Percentiles rank a stretch among this genome's conserved stretches.
Evolutionary conservation across 2,113 vertebrate species (phyloP).

Genomic region (Rallus limicola): DNA sequence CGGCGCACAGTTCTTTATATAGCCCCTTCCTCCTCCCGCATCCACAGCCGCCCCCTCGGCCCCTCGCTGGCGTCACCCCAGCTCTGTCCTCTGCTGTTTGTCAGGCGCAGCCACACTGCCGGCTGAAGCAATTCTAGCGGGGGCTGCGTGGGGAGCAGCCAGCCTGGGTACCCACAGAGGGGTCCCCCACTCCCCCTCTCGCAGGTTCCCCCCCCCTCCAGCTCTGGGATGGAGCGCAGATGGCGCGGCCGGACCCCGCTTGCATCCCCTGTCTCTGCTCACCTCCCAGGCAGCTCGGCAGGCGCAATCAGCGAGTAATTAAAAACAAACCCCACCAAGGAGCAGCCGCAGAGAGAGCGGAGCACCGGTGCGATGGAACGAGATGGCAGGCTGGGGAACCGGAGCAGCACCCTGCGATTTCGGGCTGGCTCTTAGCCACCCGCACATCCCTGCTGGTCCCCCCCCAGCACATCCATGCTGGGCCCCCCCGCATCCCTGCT

Average conservation of each 20-base stretch:
- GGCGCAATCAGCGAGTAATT: background rate
- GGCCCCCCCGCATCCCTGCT: too few species aligned
- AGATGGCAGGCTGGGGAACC: background rate
- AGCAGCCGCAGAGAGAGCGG: background rate
- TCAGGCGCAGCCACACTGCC: background rate
- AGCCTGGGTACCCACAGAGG: background rate
- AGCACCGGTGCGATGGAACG: accelerated
- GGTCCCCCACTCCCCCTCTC: background rate
- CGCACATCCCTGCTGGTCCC: background rate
- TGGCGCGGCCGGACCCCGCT: accelerated
- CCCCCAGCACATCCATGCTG: too few species aligned
- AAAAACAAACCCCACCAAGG: too few species aligned
- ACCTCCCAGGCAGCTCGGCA: background rate
- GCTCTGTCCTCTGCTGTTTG: background rate
- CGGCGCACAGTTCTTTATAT: background rate
- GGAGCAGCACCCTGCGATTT: background rate
- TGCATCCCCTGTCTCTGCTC: background rate
- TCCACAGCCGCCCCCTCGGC: background rate
- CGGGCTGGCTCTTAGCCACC: background rate
- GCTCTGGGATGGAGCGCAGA: background rate
- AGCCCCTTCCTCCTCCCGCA: background rate
- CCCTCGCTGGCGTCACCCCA: background rate
- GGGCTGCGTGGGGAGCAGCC: background rate
- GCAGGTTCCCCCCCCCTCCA: too few species aligned
- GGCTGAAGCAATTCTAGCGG: accelerated